Conservation (phyloP, 2,113 vertebrate species). For the Pachycephala philippinensis region DNA sequence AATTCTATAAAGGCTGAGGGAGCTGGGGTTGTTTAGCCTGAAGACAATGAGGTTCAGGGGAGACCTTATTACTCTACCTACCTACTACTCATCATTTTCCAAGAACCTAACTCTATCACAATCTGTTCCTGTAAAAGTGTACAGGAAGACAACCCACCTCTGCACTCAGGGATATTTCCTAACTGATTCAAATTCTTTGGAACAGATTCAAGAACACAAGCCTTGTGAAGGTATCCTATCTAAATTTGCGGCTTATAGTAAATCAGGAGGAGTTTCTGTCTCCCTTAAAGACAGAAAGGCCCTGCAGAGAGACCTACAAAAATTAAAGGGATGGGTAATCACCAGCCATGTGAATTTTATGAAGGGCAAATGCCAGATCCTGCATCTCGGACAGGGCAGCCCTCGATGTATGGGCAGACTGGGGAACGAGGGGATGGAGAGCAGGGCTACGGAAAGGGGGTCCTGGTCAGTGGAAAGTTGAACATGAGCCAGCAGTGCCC, state of each 20-base stretch:
- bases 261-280: not conserved
- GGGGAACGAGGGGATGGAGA: not conserved
- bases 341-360: not conserved
- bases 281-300: not conserved
- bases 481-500: not conserved
- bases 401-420: not conserved
- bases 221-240: not conserved
- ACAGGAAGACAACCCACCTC: not conserved
- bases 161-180: not conserved
- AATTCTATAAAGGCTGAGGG: not conserved
- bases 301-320: not conserved
- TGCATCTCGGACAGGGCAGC: not conserved
- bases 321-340: not conserved
- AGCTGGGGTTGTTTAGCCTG: not conserved
- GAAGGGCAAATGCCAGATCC: not conserved
- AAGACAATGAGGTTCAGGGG: not conserved
- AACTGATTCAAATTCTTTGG: not conserved
- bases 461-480: accelerated
- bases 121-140: not conserved
- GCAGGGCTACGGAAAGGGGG: accelerated
- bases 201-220: not conserved
- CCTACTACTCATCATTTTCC: not conserved
- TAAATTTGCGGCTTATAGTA: not conserved
- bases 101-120: not conserved
- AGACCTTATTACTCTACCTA: not conserved